Base-by-base conservation (phyloP, 1,140 invertebrate species). In the Philaenus spumarius region DNA sequence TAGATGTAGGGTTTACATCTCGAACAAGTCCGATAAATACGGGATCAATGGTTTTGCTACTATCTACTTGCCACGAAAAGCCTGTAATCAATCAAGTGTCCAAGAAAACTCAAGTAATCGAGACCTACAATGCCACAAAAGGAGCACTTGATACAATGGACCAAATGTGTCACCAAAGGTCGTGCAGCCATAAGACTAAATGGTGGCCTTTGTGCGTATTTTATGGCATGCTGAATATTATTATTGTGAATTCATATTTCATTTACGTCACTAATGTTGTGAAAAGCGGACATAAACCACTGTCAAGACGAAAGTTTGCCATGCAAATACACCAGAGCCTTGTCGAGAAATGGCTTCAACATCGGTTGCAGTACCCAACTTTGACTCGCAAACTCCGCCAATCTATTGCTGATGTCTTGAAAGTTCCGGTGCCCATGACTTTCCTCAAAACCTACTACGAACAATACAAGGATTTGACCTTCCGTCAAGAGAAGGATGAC, bases 401-500 rank as follows among this genome's bases (percentile, higher is more conserved):
- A n/a, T n/a, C n/a, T n/a, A n/a, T n/a, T n/a, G n/a, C n/a, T n/a
- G n/a, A n/a, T n/a, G n/a, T n/a, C n/a, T n/a, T n/a, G n/a, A n/a
- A 1, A 37, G 12, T 20, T 35, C 51, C 19, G n/a, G n/a, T 40
- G 6, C 51, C 24, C 30, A 42, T 40, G 39, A 40, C 53, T 5
- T 42, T 4, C 35, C 51, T 37, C 30, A 42, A 43, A 42, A 40
- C 53, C n/a, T 42, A n/a, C 35, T 37, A 19, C 17, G 53, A 23
- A 55, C 14, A 14, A 42, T 55, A 43, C 42, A 20, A 19, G 53
- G 53, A 55, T 55, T 42, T 55, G 19, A 11, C 53, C 53, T 7
- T 55, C 14, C 4, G 23, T 22, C 14, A 55, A 55, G 35, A 55
- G 53, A 37, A 55, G 14, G 17, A 55, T 55, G 35, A 55, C 53